Percentiles rank a stretch among this genome's conserved stretches.
phyloP scores from a whole-genome alignment of 2,797 vertebrate genomes.

The Florisuga fusca region DNA sequence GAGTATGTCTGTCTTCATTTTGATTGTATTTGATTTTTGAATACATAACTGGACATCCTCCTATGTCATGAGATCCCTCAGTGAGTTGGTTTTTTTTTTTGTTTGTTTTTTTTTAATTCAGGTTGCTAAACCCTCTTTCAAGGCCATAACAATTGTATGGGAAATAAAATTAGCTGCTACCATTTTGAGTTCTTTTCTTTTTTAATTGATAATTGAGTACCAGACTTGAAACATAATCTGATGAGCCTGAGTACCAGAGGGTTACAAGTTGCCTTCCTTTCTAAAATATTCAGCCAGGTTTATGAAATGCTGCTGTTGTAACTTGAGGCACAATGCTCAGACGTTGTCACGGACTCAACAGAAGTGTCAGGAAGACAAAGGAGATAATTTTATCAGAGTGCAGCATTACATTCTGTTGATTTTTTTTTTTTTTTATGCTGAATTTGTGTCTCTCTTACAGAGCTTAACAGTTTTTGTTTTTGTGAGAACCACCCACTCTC shows the following conservation, averaged over 20 bases:
- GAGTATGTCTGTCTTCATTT: neutral
- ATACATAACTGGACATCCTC: neutral
- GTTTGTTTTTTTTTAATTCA: neutral
- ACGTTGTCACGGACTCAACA: accelerated
- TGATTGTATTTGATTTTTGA: neutral
- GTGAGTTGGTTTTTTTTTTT: neutral
- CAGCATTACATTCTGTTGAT: neutral
- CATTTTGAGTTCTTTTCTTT: neutral
- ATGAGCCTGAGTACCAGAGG: neutral
- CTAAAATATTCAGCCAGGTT: neutral
- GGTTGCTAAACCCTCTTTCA: neutral
- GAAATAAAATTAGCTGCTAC: neutral
- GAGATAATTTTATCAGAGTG: neutral
- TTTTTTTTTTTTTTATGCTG: neutral
- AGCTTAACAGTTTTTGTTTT: slow-evolving; percentile 21
- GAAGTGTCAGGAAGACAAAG: neutral
- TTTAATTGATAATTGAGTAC: neutral
- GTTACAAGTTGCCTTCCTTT: neutral
- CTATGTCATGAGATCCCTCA: neutral
- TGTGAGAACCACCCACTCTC: slow-evolving; percentile 58
- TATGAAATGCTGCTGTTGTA: neutral
- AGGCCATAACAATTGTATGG: neutral
- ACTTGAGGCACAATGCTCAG: neutral
- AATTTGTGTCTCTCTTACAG: neutral
- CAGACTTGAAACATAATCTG: neutral